Base-by-base conservation (phyloP, 2,888 invertebrate species). In the Drosophila differens region DNA sequence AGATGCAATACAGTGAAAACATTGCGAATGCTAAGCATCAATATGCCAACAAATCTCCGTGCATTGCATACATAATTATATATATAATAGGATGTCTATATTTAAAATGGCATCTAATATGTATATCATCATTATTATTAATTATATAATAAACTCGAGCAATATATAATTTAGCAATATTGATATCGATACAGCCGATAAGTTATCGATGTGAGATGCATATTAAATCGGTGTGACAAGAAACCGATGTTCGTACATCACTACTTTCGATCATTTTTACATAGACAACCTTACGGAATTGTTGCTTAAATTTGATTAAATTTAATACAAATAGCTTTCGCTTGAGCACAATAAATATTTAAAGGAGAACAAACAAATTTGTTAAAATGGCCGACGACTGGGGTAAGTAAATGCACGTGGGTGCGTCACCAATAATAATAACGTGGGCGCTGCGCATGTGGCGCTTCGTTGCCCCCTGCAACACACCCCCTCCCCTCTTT, bases 301-400 rank as follows among this genome's bases (percentile, higher is more conserved):
- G 70, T 70, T 75, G 67, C 80, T 70, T 76, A 70, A 79, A 64
- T 70, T 74, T 59, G 52, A 19, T 55, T 53, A 66, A 76, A 80
- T 41, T 72, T 52, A 30, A 57, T 16, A 54, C 10, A 63, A 80
- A 51, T 69, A 63, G n/a, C 39, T 62, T 25, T 64, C 51, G 53
- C 62, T 22, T 44, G 37, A 58, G 69, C 73, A 75, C 70, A 82
- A 58, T 32, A 67, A 33, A 68, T 49, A 47, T 16, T 47, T 25
- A 41, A 22, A 57, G 70, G 60, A 69, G 81, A 64, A 30, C 22
- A 49, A 65, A 54, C 35, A 58, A 53, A 74, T 66, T 59, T 51
- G 57, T 60, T 49, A 67, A 76, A 67, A 96, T 96, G 96, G 96
- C 96, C 85, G 96, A 95, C 93, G 95, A 95, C 93, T 96, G 96